Conservation (phyloP, 2,113 vertebrate species). For the Lethenteron camtschaticum region DNA sequence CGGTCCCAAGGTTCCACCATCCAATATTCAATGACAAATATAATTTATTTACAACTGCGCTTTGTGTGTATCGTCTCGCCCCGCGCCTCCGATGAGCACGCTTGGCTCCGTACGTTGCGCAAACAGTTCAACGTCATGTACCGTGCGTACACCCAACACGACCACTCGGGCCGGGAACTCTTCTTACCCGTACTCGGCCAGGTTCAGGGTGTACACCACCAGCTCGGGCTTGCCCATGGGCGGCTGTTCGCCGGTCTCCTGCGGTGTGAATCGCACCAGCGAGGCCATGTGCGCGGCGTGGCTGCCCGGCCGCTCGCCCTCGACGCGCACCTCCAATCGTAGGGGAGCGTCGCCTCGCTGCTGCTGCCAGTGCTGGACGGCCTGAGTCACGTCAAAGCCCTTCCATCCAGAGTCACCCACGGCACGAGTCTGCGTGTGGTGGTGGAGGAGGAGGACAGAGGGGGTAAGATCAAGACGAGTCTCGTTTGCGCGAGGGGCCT, state of each 20-base stretch:
- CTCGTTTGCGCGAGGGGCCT: too few relatives aligned
- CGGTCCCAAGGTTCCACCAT: too few relatives aligned
- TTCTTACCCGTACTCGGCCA: conserved; percentile 50
- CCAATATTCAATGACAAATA: too few relatives aligned
- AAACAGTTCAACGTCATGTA: too few relatives aligned
- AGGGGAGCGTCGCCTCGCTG: conserved; percentile 32
- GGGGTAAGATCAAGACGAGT: too few relatives aligned
- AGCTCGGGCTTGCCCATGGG: conserved; percentile 49
- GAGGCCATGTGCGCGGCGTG: conserved; percentile 45
- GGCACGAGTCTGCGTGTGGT: conserved; percentile 24
- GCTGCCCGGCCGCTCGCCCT: conserved; percentile 53
- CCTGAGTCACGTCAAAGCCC: conserved; percentile 82
- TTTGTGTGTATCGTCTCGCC: too few relatives aligned
- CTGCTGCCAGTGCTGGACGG: conserved; percentile 63
- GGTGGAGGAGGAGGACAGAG: not conserved
- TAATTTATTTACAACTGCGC: too few relatives aligned
- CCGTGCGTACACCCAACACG: too few relatives aligned
- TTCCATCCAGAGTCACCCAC: conserved; percentile 65
- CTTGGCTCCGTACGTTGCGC: too few relatives aligned
- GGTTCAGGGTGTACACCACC: conserved; percentile 51
- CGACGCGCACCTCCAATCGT: conserved; percentile 68
- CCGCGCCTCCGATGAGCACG: too few relatives aligned
- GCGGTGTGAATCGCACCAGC: conserved; percentile 49
- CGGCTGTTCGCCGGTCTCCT: conserved; percentile 31
- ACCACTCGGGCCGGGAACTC: too few relatives aligned